Percentiles rank a stretch among this genome's conserved stretches.
Conservation (phyloP, 2,888 invertebrate genomes). For the Deilephila porcellus region DNA sequence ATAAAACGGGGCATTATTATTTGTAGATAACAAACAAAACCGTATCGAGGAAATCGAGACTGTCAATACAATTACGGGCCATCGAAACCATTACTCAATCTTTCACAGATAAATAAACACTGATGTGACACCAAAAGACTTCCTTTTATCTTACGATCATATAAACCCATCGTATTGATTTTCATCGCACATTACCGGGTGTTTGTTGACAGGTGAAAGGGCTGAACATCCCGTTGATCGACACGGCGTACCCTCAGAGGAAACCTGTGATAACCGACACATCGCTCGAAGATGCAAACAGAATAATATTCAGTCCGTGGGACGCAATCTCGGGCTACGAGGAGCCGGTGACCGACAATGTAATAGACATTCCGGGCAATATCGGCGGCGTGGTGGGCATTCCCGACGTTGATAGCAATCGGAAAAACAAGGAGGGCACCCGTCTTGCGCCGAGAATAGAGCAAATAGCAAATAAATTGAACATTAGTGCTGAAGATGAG, state of each 20-base stretch:
- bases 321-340: constrained; percentile 79
- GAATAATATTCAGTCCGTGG: constrained; percentile 84
- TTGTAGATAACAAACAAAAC: neutral
- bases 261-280: constrained; percentile 75
- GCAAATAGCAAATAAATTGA: constrained; percentile 77
- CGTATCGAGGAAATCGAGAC: neutral
- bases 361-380: constrained; percentile 78
- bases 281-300: constrained; percentile 81
- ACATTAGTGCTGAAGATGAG: constrained; percentile 77
- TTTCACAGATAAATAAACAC: neutral
- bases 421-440: constrained; percentile 68
- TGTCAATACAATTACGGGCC: constrained; percentile 6
- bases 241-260: constrained; percentile 61
- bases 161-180: neutral
- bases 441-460: constrained; percentile 60
- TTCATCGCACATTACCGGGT: neutral
- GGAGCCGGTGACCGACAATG: constrained; percentile 74
- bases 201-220: constrained; percentile 70
- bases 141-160: neutral
- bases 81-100: neutral
- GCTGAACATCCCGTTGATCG: constrained; percentile 73
- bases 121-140: neutral
- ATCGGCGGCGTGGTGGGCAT: constrained; percentile 59
- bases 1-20: neutral
- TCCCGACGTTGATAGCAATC: constrained; percentile 57